phyloP scores from a whole-genome alignment of 2,113 vertebrate species.

The Morone chrysops region DNA sequence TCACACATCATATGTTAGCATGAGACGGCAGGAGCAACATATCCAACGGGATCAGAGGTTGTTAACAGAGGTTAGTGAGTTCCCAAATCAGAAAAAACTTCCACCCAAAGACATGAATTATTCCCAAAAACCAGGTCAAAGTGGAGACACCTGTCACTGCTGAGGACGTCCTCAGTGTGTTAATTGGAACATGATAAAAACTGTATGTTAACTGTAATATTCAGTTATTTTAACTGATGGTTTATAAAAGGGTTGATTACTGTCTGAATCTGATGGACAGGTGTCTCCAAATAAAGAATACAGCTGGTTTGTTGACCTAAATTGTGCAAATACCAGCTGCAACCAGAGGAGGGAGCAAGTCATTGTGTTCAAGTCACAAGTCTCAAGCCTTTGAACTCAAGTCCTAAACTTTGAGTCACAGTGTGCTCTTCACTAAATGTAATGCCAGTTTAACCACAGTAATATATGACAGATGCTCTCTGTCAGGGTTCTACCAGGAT shows the following conservation, averaged over 20 bases:
- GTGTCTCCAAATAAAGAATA: slow-evolving; percentile 25
- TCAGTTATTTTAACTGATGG: background rate
- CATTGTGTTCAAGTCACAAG: no score
- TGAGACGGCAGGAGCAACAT: background rate
- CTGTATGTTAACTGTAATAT: background rate
- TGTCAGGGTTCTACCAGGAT: no score
- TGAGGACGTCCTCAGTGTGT: background rate
- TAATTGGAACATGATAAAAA: background rate
- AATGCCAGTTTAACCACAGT: no score
- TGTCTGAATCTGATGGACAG: background rate
- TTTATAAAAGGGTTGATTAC: background rate
- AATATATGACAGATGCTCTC: no score
- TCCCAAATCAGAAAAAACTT: background rate
- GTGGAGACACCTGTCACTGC: slow-evolving; percentile 43
- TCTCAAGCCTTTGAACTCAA: background rate
- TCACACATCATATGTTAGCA: background rate
- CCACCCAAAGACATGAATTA: background rate
- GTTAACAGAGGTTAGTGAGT: slow-evolving; percentile 2
- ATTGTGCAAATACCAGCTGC: background rate
- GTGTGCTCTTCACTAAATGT: no score
- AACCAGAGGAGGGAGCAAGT: background rate
- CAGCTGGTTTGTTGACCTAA: background rate
- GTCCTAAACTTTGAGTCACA: no score
- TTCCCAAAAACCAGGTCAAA: background rate
- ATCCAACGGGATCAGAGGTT: background rate